phyloP scores from a whole-genome alignment of 2,797 vertebrate species.

The Thripadectes ignobilis region DNA sequence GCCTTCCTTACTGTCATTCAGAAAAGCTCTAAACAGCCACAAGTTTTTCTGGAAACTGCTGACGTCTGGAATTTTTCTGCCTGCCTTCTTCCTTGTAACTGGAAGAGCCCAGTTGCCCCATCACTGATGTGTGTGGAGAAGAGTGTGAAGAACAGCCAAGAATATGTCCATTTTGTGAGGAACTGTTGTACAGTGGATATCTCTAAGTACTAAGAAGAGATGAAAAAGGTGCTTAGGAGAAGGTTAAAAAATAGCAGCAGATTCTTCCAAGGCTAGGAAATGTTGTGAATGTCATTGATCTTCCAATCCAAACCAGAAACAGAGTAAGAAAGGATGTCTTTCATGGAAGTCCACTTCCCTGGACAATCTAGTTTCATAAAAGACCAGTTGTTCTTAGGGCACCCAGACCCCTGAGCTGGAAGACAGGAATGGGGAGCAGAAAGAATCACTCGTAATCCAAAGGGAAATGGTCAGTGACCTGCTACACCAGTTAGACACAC shows the following conservation, averaged over 20 bases:
- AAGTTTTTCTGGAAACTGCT: not conserved
- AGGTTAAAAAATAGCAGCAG: not conserved
- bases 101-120: not conserved
- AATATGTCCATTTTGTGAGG: not conserved
- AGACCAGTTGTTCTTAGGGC: not conserved
- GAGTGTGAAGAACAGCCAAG: not conserved
- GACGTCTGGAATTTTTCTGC: not conserved
- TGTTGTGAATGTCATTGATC: not conserved
- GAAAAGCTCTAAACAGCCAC: not conserved
- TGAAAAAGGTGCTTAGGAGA: not conserved
- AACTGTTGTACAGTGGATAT: not conserved
- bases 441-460: not conserved
- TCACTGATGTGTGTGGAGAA: rapidly evolving
- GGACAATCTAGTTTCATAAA: not conserved
- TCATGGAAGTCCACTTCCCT: not conserved
- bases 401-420: not conserved
- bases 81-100: not conserved
- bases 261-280: not conserved
- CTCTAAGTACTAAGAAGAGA: not conserved
- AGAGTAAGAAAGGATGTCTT: not conserved
- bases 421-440: not conserved
- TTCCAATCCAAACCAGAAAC: not conserved
- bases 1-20: not conserved
- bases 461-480: not conserved
- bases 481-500: not conserved